phyloP scores from a whole-genome alignment of 2,113 vertebrate species.

The Cottus gobio region DNA sequence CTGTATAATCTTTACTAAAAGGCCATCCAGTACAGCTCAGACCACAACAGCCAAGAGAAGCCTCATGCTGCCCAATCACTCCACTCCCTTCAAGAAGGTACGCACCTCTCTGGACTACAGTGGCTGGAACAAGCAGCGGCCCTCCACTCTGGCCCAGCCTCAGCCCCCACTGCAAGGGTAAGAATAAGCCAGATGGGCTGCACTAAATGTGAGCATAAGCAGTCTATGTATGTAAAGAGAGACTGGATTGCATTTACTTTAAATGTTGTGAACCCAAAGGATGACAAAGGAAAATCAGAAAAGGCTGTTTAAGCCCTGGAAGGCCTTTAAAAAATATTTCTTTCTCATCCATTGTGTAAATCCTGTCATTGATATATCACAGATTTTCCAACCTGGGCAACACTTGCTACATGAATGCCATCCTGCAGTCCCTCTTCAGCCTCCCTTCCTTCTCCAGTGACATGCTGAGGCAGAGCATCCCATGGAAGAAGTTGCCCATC shows the following conservation, averaged over 20 bases:
- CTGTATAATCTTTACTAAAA: conserved; percentile 51
- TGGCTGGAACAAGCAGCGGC: conserved; percentile 95
- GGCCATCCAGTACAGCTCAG: conserved; percentile 85
- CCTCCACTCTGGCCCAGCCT: conserved; percentile 87
- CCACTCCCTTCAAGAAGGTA: conserved; percentile 93
- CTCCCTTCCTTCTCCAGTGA: conserved; percentile 97
- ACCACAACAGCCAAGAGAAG: conserved; percentile 90
- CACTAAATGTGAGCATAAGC: not conserved
- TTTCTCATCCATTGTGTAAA: not conserved
- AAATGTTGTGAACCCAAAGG: not conserved
- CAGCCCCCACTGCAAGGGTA: conserved; percentile 96
- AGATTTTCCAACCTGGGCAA: conserved; percentile 99
- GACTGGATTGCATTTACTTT: not conserved
- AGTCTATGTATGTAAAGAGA: not conserved
- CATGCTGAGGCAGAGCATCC: conserved; percentile 95
- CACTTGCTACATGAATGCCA: conserved; percentile 99
- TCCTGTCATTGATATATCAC: not conserved
- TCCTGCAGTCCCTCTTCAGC: conserved; percentile 97
- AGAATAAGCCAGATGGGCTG: conserved; percentile 12
- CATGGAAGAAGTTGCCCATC: conserved; percentile 94
- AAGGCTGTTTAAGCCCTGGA: not conserved
- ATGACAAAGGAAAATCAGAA: not conserved
- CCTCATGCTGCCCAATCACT: conserved; percentile 92
- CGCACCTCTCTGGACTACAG: conserved; percentile 92
- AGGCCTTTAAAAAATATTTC: not conserved